phyloP scores from a whole-genome alignment of 2,113 vertebrate genomes.

The Otus sunia region DNA sequence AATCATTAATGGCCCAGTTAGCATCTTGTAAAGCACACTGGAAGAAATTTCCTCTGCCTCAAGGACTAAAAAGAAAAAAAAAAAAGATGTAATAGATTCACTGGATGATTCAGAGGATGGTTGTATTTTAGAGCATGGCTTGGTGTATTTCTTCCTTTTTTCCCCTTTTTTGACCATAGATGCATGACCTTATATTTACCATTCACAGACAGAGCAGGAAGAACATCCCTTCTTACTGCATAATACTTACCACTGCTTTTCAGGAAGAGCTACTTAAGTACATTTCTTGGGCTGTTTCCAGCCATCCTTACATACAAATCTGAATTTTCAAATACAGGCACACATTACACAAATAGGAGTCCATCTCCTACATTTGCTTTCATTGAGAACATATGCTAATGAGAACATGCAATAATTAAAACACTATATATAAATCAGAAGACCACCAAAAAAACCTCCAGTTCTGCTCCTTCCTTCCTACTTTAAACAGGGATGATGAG shows the following conservation, averaged over 20 bases:
- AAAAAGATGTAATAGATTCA: not conserved
- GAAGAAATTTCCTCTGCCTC: not conserved
- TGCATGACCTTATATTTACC: not conserved
- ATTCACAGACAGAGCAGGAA: not conserved
- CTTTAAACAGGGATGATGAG: not conserved
- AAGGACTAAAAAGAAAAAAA: not conserved
- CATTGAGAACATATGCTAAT: conserved; percentile 12
- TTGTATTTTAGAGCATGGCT: not conserved
- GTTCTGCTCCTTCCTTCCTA: not conserved
- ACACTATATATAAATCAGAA: not conserved
- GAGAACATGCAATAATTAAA: conserved; percentile 26
- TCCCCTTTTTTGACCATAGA: not conserved
- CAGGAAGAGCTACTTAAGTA: not conserved
- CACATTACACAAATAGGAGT: not conserved
- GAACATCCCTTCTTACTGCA: not conserved
- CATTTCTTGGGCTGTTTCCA: conserved; percentile 8
- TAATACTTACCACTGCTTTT: not conserved
- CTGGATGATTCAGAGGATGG: not conserved
- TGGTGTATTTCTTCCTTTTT: not conserved
- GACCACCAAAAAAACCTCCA: not conserved
- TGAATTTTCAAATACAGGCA: not conserved
- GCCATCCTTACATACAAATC: not conserved
- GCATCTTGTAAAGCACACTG: not conserved
- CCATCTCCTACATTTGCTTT: not conserved
- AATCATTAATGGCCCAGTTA: not conserved